Base-by-base conservation (phyloP, 2,888 invertebrate genomes). In the Diarsia mendica region DNA sequence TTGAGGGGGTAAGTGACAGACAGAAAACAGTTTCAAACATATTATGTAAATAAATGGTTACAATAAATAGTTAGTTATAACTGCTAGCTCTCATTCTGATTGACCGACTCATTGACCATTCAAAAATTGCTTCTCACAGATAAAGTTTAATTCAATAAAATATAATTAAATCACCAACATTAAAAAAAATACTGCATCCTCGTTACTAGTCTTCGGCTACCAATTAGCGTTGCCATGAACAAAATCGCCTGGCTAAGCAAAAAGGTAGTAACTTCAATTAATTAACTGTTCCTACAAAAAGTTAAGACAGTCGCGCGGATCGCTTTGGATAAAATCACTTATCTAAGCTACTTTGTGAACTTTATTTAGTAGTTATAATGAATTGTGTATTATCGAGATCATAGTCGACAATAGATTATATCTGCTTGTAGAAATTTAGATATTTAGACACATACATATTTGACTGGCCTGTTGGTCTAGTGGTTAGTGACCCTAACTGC, bases 231-330 rank as follows among this genome's bases (percentile, higher is more conserved):
- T 75, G 51, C 67, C 72, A 53, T 79, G 71, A 85, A 77, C 69
- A 73, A 69, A 85, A 82, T 86, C 79, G 79, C 78, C 82, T 79
- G 83, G 82, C 83, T 80, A 71, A 79, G 85, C 83, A 85, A 87
- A 88, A 88, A 88, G 78, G 76, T 81, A 65, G 79, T 81, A 90
- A 89, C 82, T 89, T 87, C 88, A 83, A 90, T 90, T 90, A 91
- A 91, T 91, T 91, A 89, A 88, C 84, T 88, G 87, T 85, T 86
- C 86, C 85, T 84, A 79, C 78, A 87, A 86, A 86, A 85, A 80
- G 67, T 82, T 80, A 68, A 63, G 70, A 69, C 63, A 80, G 72
- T 87, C 77, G 39, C 61, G 46, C 33, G 39, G 49, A 28, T 77
- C 70, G 66, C 60, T 74, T 71, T 68, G 67, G 75, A 66, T 75